phyloP scores from a whole-genome alignment of 2,888 invertebrate species.

The Cataglyphis albicans region DNA sequence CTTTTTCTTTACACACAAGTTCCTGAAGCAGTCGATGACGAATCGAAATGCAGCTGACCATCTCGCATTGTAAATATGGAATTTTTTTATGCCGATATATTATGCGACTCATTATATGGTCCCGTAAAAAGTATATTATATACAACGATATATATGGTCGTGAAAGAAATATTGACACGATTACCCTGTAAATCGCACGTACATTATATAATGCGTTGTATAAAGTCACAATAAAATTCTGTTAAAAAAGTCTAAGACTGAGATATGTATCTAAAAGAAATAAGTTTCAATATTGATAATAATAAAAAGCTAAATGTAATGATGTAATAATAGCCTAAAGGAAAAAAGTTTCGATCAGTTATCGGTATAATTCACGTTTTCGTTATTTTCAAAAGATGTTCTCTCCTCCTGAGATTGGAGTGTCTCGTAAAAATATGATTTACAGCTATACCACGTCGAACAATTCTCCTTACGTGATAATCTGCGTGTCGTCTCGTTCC shows the following conservation, averaged over 20 bases:
- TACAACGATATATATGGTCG: background rate
- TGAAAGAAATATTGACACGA: background rate
- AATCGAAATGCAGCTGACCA: background rate
- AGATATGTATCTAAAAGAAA: background rate
- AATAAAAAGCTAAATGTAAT: background rate
- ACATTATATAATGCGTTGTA: background rate
- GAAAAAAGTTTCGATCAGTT: background rate
- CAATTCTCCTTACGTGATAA: slow-evolving; percentile 65
- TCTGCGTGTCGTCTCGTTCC: background rate
- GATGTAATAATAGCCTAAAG: background rate
- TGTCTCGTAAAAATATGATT: slow-evolving; percentile 83
- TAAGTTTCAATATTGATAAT: background rate
- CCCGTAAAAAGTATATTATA: background rate
- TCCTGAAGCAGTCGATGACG: background rate
- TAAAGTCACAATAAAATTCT: background rate
- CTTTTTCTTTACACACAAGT: background rate
- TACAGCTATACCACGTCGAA: slow-evolving; percentile 73
- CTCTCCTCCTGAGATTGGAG: slow-evolving; percentile 73
- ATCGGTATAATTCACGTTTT: slow-evolving; percentile 76
- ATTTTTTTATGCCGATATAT: background rate
- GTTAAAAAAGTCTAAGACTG: background rate
- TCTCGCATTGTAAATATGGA: background rate
- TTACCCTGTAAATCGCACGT: background rate
- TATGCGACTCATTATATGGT: background rate
- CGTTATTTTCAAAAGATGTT: slow-evolving; percentile 72